A percentile compares a stretch with the other conserved stretches of the same genome.
These are phyloP conservation scores for Riparia riparia DNA, from an alignment of 2,113 vertebrate genomes.

Conservation along the genomic window DNA sequence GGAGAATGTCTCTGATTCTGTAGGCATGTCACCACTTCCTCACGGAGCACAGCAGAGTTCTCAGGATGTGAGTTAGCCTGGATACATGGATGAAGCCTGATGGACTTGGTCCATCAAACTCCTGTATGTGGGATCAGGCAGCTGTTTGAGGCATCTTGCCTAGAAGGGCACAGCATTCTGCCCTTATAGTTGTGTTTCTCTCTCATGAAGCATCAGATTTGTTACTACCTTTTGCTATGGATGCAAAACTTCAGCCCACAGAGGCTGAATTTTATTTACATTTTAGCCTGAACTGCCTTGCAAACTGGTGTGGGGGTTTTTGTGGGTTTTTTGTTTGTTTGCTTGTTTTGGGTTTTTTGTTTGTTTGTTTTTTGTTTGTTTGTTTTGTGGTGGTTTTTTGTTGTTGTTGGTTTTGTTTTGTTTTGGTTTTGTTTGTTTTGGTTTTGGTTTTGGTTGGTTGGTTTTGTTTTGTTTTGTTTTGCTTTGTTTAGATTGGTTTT, in stretches of 20 bases:
- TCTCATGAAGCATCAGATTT: not conserved
- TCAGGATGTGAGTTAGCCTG: not conserved
- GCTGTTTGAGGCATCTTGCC: not conserved
- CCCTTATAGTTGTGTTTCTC: not conserved
- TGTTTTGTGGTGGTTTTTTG: not conserved
- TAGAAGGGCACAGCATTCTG: not conserved
- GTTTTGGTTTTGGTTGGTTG: too few species aligned
- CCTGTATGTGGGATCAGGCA: not conserved
- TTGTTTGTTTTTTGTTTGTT: not conserved
- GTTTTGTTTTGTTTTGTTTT: not conserved
- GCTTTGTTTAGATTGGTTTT: not conserved
- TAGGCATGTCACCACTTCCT: not conserved
- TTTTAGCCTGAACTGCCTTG: not conserved
- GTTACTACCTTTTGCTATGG: not conserved
- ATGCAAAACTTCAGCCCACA: not conserved
- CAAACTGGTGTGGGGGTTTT: not conserved
- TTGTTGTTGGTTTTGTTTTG: not conserved
- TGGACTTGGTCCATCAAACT: not conserved
- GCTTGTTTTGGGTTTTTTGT: not conserved
- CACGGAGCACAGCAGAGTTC: not conserved
- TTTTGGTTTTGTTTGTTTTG: too few species aligned
- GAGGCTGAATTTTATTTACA: not conserved
- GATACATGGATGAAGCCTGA: not conserved
- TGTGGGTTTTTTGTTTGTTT: not conserved
- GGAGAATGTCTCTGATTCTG: not conserved